These are phyloP conservation scores for Chrysotoxum bicinctum DNA, from an alignment of 2,888 invertebrate genomes.

Conservation along the genomic window DNA sequence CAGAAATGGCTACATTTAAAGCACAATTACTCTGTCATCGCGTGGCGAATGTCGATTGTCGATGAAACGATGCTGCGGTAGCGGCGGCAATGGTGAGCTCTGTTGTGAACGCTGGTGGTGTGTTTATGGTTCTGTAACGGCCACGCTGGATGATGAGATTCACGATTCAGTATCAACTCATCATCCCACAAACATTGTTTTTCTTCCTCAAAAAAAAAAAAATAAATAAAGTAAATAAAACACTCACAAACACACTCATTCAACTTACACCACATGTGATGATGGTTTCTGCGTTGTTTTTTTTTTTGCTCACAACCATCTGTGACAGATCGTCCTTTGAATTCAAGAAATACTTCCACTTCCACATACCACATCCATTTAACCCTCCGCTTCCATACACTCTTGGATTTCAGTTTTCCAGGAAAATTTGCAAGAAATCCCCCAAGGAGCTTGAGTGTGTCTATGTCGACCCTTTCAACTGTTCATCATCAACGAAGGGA, in stretches of 20 bases:
- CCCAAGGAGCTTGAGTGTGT: constrained; percentile 57
- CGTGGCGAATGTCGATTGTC: constrained; percentile 52
- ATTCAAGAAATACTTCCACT: constrained; percentile 47
- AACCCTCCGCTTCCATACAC: background rate
- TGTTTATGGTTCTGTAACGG: constrained; percentile 52
- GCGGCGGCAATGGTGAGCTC: constrained; percentile 2
- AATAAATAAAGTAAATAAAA: too few species aligned
- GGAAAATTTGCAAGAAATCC: constrained; percentile 61
- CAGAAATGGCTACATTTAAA: constrained; percentile 54
- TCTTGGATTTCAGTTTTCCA: constrained; percentile 34
- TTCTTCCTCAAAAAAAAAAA: constrained; percentile 21
- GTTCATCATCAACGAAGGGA: constrained; percentile 47
- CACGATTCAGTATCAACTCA: constrained; percentile 38
- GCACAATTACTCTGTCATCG: constrained; percentile 62
- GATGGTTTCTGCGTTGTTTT: constrained; percentile 2
- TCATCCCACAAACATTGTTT: constrained; percentile 35
- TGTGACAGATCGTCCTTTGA: constrained; percentile 65
- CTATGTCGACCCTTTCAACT: constrained; percentile 35
- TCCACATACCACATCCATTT: constrained; percentile 48
- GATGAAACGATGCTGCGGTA: constrained; percentile 22
- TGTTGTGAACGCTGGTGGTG: constrained; percentile 2
- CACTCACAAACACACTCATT: constrained; percentile 12
- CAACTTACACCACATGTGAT: constrained; percentile 20
- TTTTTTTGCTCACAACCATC: constrained; percentile 33
- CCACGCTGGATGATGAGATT: constrained; percentile 55